phyloP scores from a whole-genome alignment of 2,113 vertebrate genomes.

The Callithrix jacchus region DNA sequence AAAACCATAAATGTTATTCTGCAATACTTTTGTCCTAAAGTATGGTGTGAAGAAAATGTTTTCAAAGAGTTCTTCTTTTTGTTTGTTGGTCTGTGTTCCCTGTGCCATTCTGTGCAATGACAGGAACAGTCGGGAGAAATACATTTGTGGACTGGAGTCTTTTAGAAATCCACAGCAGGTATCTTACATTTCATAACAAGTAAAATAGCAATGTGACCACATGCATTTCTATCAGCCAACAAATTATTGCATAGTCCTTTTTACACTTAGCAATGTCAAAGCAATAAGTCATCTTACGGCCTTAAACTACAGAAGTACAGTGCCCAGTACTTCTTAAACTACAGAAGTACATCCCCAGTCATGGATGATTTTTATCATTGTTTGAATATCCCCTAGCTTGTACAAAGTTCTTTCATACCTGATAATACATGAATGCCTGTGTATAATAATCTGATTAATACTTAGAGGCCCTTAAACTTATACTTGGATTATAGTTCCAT shows the following conservation, averaged over 20 bases:
- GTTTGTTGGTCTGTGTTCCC: neutral
- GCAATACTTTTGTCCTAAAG: neutral
- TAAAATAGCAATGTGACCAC: conserved; percentile 41
- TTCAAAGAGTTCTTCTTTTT: neutral
- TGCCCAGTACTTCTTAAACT: neutral
- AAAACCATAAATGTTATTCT: neutral
- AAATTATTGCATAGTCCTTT: neutral
- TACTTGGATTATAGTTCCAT: neutral
- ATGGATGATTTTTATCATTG: conserved; percentile 6
- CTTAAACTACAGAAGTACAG: neutral
- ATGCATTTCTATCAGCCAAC: conserved; percentile 55
- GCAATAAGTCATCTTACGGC: neutral
- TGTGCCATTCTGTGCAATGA: neutral
- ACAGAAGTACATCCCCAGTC: neutral
- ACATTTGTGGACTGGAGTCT: neutral
- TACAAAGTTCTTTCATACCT: conserved; percentile 41
- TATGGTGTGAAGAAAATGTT: neutral
- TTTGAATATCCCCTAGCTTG: neutral
- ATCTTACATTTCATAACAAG: neutral
- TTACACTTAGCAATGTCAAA: neutral
- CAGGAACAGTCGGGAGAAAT: neutral
- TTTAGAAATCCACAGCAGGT: neutral
- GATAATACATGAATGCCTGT: neutral
- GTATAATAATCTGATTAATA: neutral
- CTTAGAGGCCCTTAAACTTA: conserved; percentile 15